Conservation (phyloP, 2,797 vertebrate species). For the Euphonia xanthogaster region DNA sequence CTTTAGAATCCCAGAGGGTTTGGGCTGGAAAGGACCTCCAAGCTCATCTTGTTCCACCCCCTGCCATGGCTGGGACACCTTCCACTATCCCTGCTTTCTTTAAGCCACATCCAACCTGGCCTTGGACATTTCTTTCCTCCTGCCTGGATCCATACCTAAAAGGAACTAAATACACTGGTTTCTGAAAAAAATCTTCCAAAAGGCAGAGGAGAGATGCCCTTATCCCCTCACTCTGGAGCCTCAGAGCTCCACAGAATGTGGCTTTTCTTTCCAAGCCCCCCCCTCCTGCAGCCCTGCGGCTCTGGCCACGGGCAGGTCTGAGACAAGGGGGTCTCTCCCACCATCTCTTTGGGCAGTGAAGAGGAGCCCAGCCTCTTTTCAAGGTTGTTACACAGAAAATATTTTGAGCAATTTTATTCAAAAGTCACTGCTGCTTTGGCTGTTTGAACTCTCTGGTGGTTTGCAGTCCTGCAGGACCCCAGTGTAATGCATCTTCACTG, state of each 20-base stretch:
- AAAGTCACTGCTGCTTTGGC: neutral
- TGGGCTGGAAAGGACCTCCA: neutral
- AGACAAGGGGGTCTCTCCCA: neutral
- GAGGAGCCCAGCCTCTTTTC: neutral
- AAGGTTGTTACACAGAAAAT: neutral
- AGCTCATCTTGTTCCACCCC: rapidly evolving
- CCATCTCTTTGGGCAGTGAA: neutral
- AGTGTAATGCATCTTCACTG: neutral
- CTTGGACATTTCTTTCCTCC: neutral
- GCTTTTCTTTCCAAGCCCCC: neutral
- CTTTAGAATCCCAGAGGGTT: neutral
- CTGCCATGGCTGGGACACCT: neutral
- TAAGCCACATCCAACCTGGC: rapidly evolving
- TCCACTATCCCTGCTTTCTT: neutral
- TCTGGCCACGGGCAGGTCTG: rapidly evolving
- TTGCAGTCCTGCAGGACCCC: neutral
- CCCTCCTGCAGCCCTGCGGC: neutral
- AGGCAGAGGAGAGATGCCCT: neutral
- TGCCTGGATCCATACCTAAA: neutral
- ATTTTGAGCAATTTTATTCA: neutral
- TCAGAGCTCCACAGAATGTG: neutral
- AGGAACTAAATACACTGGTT: neutral
- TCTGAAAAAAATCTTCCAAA: neutral
- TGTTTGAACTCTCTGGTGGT: neutral
- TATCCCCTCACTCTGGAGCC: neutral